Conservation (phyloP, 1,140 invertebrate genomes). For the Kradibia gibbosae region DNA sequence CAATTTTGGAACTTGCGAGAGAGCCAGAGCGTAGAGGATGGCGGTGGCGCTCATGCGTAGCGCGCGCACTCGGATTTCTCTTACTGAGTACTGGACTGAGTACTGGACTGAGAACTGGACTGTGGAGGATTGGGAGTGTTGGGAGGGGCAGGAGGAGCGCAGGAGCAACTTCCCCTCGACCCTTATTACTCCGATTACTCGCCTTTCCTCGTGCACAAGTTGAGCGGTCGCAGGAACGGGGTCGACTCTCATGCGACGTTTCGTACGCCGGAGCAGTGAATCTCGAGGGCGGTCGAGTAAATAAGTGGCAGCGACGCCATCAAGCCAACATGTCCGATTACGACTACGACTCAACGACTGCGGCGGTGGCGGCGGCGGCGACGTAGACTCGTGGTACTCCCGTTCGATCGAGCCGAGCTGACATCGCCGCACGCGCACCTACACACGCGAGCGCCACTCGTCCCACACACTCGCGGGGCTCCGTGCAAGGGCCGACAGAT, state of each 20-base stretch:
- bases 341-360: no score
- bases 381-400: not conserved
- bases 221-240: not conserved
- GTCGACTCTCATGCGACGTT: not conserved
- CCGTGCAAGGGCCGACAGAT: no score
- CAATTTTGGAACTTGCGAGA: conserved; percentile 17
- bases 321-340: conserved; percentile 37
- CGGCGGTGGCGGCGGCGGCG: no score
- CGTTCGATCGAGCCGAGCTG: conserved; percentile 47
- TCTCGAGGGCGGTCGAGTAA: not conserved
- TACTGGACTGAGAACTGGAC: no score
- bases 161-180: no score
- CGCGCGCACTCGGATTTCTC: conserved; percentile 29
- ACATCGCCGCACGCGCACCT: conserved; percentile 20
- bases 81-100: not conserved
- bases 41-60: conserved; percentile 19
- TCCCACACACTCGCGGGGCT: not conserved
- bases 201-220: not conserved
- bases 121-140: no score
- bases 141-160: no score
- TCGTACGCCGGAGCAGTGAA: not conserved
- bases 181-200: not conserved
- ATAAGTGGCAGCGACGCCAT: conserved; percentile 1
- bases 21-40: not conserved
- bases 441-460: not conserved